Conservation (phyloP, 2,888 invertebrate genomes). For the Nephrotoma appendiculata region DNA sequence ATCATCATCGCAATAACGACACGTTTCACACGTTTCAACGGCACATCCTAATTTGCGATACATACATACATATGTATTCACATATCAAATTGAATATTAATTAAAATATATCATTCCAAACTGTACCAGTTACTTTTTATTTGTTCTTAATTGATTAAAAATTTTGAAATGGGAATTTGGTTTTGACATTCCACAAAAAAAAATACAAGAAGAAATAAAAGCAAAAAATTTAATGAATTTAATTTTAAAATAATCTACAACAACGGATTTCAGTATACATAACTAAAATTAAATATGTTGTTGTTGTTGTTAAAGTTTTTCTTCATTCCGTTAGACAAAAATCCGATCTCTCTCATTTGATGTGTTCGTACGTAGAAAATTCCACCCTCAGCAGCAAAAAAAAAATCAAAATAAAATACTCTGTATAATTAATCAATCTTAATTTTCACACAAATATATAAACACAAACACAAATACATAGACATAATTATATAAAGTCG, state of each 20-base stretch:
- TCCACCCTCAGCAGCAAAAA: neutral
- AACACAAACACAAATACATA: neutral
- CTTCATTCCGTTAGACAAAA: neutral
- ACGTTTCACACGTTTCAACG: no score
- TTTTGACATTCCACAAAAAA: neutral
- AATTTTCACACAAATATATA: neutral
- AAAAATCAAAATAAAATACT: neutral
- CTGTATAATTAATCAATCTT: neutral
- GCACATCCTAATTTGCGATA: no score
- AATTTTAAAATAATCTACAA: neutral
- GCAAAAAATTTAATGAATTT: neutral
- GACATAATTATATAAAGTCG: neutral
- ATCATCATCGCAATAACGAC: no score
- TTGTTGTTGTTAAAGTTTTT: neutral
- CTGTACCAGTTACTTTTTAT: neutral
- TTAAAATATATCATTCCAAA: neutral
- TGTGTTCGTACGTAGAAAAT: neutral
- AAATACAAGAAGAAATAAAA: neutral
- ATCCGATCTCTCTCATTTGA: neutral
- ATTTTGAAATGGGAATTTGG: neutral
- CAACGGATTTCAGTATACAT: neutral
- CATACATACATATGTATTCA: no score
- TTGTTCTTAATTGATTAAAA: neutral
- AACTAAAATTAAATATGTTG: neutral
- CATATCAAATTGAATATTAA: neutral